Evolutionary conservation across 2,797 vertebrate genomes (phyloP).

Genomic region (Leptatherina wallacei): DNA sequence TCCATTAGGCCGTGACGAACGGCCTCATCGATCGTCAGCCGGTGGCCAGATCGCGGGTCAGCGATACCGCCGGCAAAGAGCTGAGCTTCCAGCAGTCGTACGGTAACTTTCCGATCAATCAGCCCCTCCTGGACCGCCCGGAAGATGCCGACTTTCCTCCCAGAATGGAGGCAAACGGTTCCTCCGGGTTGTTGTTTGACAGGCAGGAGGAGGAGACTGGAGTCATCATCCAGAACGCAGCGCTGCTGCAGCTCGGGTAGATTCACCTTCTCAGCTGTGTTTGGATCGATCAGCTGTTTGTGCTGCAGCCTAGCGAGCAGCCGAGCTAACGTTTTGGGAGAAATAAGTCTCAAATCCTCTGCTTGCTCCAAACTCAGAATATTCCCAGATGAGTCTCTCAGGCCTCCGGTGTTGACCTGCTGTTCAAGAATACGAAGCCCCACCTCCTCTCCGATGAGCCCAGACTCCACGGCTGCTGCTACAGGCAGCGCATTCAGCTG

Average conservation of each 20-base stretch:
- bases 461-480: conserved; percentile 82
- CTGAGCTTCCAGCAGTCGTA: conserved; percentile 92
- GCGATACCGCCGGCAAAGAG: conserved; percentile 93
- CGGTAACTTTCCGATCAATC: conserved; percentile 88
- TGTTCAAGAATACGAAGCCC: conserved; percentile 90
- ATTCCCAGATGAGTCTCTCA: conserved; percentile 71
- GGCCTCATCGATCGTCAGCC: conserved; percentile 87
- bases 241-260: conserved; percentile 86
- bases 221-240: conserved; percentile 85
- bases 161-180: conserved; percentile 88
- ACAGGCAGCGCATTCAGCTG: conserved; percentile 74
- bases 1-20: conserved; percentile 87
- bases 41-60: conserved; percentile 91
- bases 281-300: conserved; percentile 91
- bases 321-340: conserved; percentile 71
- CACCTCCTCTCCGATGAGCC: conserved; percentile 83
- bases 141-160: conserved; percentile 90
- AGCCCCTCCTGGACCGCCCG: conserved; percentile 91
- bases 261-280: conserved; percentile 89
- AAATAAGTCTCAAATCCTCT: conserved; percentile 78
- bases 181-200: conserved; percentile 90
- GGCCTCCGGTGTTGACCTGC: conserved; percentile 85
- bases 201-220: conserved; percentile 87
- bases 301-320: conserved; percentile 78
- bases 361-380: conserved; percentile 84